A percentile compares a stretch with the other conserved stretches of the same genome.
phyloP scores from a whole-genome alignment of 2,113 vertebrate genomes.

The Rhinoptilus africanus region DNA sequence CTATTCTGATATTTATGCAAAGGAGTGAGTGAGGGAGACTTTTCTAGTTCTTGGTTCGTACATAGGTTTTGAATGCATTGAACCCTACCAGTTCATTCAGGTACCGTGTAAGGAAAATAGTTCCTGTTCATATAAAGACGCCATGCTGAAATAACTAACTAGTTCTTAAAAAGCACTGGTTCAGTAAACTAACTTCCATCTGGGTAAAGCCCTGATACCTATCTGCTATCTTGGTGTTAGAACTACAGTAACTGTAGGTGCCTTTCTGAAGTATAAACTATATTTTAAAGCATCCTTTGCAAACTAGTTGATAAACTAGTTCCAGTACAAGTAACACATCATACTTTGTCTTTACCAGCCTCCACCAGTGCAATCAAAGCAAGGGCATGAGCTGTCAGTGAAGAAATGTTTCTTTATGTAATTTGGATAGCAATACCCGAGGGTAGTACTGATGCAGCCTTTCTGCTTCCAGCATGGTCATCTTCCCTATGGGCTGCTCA shows the following conservation, averaged over 20 bases:
- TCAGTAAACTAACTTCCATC: not conserved
- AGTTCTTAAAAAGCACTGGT: not conserved
- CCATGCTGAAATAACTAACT: not conserved
- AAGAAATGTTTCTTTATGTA: not conserved
- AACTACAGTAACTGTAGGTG: not conserved
- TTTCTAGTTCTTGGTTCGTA: not conserved
- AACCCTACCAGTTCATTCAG: not conserved
- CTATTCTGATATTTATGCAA: too few species aligned
- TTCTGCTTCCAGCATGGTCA: not conserved
- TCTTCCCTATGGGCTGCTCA: not conserved
- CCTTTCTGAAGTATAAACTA: not conserved
- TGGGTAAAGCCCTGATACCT: not conserved
- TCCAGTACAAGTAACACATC: not conserved
- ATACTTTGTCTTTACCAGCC: not conserved
- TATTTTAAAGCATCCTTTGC: not conserved
- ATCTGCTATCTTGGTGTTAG: not conserved
- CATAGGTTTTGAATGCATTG: not conserved
- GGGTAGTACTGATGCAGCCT: not conserved
- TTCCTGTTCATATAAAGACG: too few species aligned
- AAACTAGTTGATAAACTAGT: not conserved
- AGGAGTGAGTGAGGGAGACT: not conserved
- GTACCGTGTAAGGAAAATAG: not conserved
- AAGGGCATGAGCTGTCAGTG: not conserved
- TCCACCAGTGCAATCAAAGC: not conserved
- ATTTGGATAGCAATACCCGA: not conserved